Evolutionary conservation across 2,888 invertebrate species (phyloP).

Genomic region (Torymus texanus): DNA sequence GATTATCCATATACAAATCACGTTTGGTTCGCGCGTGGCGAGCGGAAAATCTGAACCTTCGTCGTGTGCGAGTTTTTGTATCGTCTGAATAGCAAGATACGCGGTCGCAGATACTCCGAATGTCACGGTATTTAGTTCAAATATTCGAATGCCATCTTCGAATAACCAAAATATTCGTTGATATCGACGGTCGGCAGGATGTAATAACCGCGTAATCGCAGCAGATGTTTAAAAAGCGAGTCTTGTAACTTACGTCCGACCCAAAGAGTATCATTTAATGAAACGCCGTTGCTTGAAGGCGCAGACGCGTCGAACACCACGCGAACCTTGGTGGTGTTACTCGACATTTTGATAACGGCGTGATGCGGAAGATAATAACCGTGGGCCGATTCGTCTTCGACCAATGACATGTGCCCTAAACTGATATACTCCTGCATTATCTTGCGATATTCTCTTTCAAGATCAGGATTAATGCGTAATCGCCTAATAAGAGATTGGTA

Average conservation of each 20-base stretch:
- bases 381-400: not conserved
- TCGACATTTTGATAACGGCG: not conserved
- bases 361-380: not conserved
- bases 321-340: not conserved
- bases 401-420: not conserved
- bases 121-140: constrained; percentile 58
- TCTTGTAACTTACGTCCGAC: not conserved
- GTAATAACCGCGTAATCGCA: constrained; percentile 56
- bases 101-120: constrained; percentile 61
- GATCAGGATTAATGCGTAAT: too few species aligned
- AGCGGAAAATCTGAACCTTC: constrained; percentile 54
- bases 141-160: constrained; percentile 31
- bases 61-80: constrained; percentile 59
- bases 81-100: constrained; percentile 58
- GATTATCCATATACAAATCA: not conserved
- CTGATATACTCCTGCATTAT: not conserved
- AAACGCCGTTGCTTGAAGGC: not conserved
- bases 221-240: not conserved
- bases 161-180: constrained; percentile 16
- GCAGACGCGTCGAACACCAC: too few species aligned
- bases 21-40: not conserved
- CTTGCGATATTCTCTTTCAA: too few species aligned
- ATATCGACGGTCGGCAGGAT: constrained; percentile 54
- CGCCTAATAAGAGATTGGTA: too few species aligned
- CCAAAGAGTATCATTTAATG: too few species aligned